Conservation (phyloP, 2,888 invertebrate species). For the Maniola hyperantus region DNA sequence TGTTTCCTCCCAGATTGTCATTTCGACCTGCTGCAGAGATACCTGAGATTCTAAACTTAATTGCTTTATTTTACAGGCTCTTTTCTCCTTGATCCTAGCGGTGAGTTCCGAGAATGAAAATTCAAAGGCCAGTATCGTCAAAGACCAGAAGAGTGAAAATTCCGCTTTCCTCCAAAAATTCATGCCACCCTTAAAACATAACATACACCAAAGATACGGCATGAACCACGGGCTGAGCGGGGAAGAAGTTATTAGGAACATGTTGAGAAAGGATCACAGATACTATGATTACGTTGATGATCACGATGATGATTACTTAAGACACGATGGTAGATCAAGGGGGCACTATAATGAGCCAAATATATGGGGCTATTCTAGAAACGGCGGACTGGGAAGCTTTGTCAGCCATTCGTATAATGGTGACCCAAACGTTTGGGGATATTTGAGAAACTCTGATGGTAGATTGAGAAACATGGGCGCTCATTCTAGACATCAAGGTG, state of each 20-base stretch:
- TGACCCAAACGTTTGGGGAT: conserved; percentile 2
- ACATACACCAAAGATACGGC: conserved; percentile 14
- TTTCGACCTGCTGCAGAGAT: too few relatives aligned
- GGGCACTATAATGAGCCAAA: neutral
- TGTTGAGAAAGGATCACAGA: neutral
- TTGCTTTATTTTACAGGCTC: neutral
- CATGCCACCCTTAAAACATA: conserved; percentile 15
- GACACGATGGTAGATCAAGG: neutral
- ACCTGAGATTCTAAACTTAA: neutral
- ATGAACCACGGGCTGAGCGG: neutral
- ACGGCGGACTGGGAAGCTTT: neutral
- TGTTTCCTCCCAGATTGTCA: too few relatives aligned
- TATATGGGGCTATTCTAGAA: conserved; percentile 15
- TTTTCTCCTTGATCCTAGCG: conserved; percentile 2
- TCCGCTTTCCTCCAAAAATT: conserved; percentile 14
- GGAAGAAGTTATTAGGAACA: neutral
- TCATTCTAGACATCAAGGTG: neutral
- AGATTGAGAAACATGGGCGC: conserved; percentile 1
- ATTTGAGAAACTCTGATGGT: conserved; percentile 8
- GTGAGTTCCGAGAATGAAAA: conserved; percentile 4
- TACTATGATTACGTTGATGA: conserved; percentile 10
- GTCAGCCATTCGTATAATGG: conserved; percentile 11
- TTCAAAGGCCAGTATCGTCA: neutral
- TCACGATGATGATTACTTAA: neutral
- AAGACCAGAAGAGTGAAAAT: conserved; percentile 7